A percentile compares a stretch with the other conserved stretches of the same genome.
Evolutionary conservation across 2,888 invertebrate genomes (phyloP).

Genomic region (Penaeus monodon): DNA sequence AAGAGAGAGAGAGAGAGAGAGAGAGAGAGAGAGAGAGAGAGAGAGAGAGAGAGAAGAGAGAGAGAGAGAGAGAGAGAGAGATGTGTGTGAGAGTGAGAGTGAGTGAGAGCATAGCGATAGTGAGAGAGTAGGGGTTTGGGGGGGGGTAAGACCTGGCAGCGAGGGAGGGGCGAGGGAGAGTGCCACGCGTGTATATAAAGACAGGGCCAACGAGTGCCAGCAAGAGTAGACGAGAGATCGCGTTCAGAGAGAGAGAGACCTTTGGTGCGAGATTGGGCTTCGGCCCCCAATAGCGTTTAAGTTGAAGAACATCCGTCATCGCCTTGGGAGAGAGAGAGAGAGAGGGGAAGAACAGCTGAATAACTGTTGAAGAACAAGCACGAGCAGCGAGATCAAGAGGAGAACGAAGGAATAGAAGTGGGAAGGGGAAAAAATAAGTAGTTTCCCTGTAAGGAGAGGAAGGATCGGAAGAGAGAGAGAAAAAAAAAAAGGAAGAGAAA

Average conservation of each 20-base stretch:
- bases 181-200: slow-evolving; percentile 1
- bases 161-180: no score
- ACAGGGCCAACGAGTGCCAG: neutral
- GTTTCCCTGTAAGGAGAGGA: no score
- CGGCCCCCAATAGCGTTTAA: neutral
- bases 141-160: neutral
- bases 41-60: neutral
- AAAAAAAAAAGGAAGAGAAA: no score
- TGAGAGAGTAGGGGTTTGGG: neutral
- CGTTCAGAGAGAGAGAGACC: neutral
- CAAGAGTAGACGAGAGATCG: slow-evolving; percentile 1
- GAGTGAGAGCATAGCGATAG: neutral
- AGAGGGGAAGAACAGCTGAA: no score
- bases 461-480: no score
- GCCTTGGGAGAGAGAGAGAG: no score
- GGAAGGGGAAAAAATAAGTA: no score
- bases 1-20: neutral
- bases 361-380: no score
- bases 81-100: neutral
- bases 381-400: no score
- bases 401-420: no score
- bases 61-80: neutral
- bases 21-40: slow-evolving; percentile 2
- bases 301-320: no score
- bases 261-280: neutral